phyloP scores from a whole-genome alignment of 1,140 invertebrate species.

The Sipha flava region DNA sequence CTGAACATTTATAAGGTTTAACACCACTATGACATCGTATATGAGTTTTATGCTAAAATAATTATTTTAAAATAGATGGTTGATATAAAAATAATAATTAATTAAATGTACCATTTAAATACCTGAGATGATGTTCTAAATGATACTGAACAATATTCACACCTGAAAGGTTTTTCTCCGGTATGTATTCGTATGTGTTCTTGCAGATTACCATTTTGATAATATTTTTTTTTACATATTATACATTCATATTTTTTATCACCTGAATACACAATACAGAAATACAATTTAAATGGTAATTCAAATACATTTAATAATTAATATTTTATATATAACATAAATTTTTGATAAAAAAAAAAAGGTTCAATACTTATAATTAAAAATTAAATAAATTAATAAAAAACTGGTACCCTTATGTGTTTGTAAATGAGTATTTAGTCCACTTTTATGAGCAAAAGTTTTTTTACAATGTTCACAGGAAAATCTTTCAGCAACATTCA shows the following conservation, averaged over 20 bases:
- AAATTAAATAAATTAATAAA: not conserved
- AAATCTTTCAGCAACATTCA: not conserved
- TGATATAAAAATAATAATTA: not conserved
- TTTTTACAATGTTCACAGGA: slow-evolving; percentile 9
- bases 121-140: slow-evolving; percentile 14
- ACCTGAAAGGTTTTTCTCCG: slow-evolving; percentile 14
- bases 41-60: slow-evolving; percentile 50
- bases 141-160: slow-evolving; percentile 42
- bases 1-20: slow-evolving; percentile 68
- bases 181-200: slow-evolving; percentile 35
- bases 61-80: not conserved
- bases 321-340: too few relatives aligned
- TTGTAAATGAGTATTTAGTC: slow-evolving; percentile 15
- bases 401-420: slow-evolving; percentile 1
- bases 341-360: not conserved
- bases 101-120: not conserved
- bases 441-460: slow-evolving; percentile 24
- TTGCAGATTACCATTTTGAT: slow-evolving; percentile 27
- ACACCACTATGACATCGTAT: slow-evolving; percentile 64
- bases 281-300: not conserved
- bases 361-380: too few relatives aligned
- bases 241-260: slow-evolving; percentile 16
- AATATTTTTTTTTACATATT: slow-evolving; percentile 9
- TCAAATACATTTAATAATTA: not conserved
- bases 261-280: not conserved